A percentile compares a stretch with the other conserved stretches of the same genome.
phyloP scores from a whole-genome alignment of 2,113 vertebrate species.

The Lophochroa leadbeateri region DNA sequence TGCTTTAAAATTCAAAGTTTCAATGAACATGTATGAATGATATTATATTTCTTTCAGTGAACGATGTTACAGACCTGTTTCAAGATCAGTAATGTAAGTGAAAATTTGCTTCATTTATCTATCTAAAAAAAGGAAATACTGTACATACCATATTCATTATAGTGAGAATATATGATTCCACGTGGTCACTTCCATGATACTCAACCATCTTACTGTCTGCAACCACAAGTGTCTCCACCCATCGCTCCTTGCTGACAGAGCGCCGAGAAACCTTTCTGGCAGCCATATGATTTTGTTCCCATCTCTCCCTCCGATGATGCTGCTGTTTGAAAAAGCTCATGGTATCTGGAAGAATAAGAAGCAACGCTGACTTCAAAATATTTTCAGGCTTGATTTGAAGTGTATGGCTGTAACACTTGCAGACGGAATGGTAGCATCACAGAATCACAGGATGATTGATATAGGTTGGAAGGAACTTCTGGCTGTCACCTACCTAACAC shows the following conservation, averaged over 20 bases:
- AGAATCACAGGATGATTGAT: neutral
- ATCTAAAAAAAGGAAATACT: neutral
- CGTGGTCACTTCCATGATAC: slow-evolving; percentile 91
- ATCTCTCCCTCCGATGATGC: slow-evolving; percentile 70
- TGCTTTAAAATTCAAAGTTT: neutral
- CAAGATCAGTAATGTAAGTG: neutral
- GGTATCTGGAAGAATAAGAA: slow-evolving; percentile 76
- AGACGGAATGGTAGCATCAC: neutral
- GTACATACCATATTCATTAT: slow-evolving; percentile 96
- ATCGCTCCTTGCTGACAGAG: slow-evolving; percentile 93
- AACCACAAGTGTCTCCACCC: slow-evolving; percentile 97
- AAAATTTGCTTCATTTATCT: neutral
- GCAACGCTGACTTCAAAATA: neutral
- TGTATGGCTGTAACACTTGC: neutral
- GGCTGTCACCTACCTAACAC: neutral
- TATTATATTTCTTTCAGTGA: neutral
- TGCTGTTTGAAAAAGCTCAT: slow-evolving; percentile 66
- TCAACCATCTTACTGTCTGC: slow-evolving; percentile 95
- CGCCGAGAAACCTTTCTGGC: slow-evolving; percentile 76
- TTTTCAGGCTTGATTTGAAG: neutral
- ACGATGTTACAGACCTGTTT: neutral
- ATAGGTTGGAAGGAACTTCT: neutral
- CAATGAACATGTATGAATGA: neutral
- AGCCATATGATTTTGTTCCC: slow-evolving; percentile 75
- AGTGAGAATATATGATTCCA: slow-evolving; percentile 96